Base-by-base conservation (phyloP, 1,140 invertebrate genomes). In the Neelides sp. region DNA sequence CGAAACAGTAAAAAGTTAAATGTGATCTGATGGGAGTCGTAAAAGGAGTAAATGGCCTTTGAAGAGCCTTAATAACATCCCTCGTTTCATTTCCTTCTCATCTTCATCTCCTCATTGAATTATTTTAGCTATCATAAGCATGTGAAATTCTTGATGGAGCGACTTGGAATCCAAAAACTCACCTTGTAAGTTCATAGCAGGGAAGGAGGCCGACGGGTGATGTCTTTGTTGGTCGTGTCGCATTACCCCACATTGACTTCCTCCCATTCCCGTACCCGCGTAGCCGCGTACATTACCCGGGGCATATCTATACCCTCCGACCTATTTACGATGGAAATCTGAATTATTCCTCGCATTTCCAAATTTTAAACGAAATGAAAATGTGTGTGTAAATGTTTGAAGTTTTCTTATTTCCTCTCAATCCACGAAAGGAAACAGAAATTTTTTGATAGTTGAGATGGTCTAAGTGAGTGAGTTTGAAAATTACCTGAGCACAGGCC, bases 401-500 rank as follows among this genome's bases (percentile, higher is more conserved):
- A 13, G 37, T 10, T 13, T 5, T 40, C 12, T 8, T 7, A 19
- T 7, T 8, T 8, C 19, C 7, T 8, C 10, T 8, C 5, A 8
- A 17, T 17, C 19, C 7, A 39, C 7, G 15, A 43, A 43, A 43
- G 23, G 27, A 45, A 45, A 15, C 23, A 5, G 17, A 27, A 8
- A 45, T 30, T 39, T n/a, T 40, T 40, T 17, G 19, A 7, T 40
- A 40, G 19, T 40, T 17, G 8, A 20, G 34, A 32, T 35, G 5
- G 12, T 12, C 30, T 19, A 8, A 40, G 12, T 13, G 10, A 2
- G 46, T 61, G 62, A 22, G 55, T 26, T 22, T 59, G 62, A 82
- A 79, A 45, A 80, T 82, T 80, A 89, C 86, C 71, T 88, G 85
- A 36, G 82, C 82, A 68, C 85, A 89, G 10, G 83, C 84, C 22